Evolutionary conservation across 1,140 invertebrate species (phyloP).

Genomic region (Euwallacea fornicatus): DNA sequence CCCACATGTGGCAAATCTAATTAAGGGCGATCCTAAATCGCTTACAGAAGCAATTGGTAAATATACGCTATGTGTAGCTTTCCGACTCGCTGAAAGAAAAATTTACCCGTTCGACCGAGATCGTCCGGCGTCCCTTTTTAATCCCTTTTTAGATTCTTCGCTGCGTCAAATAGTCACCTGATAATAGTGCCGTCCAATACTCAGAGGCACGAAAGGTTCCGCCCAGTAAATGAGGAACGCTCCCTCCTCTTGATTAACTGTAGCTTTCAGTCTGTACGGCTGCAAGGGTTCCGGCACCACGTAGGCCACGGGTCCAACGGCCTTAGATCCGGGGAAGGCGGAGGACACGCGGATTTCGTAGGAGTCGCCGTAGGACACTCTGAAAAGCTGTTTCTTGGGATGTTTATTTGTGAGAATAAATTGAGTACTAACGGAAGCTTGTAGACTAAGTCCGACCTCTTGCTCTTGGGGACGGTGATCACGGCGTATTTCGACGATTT

Average conservation of each 20-base stretch:
- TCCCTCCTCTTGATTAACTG: slow-evolving; percentile 38
- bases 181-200: slow-evolving; percentile 42
- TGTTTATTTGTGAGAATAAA: background rate
- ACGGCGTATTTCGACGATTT: slow-evolving; percentile 22
- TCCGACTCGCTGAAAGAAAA: background rate
- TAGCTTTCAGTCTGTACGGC: slow-evolving; percentile 43
- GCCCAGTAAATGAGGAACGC: slow-evolving; percentile 46
- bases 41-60: too few relatives aligned
- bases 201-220: slow-evolving; percentile 43
- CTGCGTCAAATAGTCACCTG: slow-evolving; percentile 26
- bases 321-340: slow-evolving; percentile 38
- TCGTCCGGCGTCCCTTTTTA: too few relatives aligned
- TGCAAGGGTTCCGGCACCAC: slow-evolving; percentile 43
- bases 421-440: slow-evolving; percentile 19
- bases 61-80: too few relatives aligned
- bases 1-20: too few relatives aligned
- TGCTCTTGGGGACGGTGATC: slow-evolving; percentile 27
- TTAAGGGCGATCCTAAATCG: too few relatives aligned
- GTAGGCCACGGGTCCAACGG: slow-evolving; percentile 37
- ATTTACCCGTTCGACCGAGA: background rate
- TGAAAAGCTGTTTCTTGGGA: background rate
- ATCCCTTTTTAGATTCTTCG: too few relatives aligned
- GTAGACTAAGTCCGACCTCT: slow-evolving; percentile 27
- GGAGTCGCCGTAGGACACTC: slow-evolving; percentile 37
- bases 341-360: slow-evolving; percentile 44